Evolutionary conservation across 2,888 invertebrate genomes (phyloP).

Genomic region (Monochamus alternatus): DNA sequence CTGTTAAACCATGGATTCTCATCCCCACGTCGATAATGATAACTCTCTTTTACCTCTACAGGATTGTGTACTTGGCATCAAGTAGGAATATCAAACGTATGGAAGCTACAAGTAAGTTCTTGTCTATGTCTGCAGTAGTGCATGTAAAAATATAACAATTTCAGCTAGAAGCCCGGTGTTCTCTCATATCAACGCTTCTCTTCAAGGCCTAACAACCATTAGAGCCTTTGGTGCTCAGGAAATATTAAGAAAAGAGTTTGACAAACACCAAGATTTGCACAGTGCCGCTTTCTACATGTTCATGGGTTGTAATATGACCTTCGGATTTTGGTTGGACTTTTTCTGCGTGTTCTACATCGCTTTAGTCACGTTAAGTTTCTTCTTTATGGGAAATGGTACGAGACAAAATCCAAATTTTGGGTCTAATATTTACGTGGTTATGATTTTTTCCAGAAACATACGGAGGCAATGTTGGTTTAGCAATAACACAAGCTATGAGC

Average conservation of each 20-base stretch:
- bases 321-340: conserved; percentile 80
- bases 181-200: conserved; percentile 82
- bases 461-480: conserved; percentile 68
- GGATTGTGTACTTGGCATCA: conserved; percentile 81
- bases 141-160: conserved; percentile 42
- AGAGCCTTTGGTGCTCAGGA: conserved; percentile 80
- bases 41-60: conserved; percentile 77
- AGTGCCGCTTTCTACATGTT: conserved; percentile 84
- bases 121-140: not conserved
- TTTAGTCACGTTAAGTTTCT: conserved; percentile 61
- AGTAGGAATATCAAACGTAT: conserved; percentile 83
- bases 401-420: not conserved
- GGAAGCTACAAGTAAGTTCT: conserved; percentile 78
- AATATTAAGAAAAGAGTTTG: conserved; percentile 77
- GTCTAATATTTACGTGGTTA: not conserved
- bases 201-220: conserved; percentile 85
- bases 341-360: conserved; percentile 60
- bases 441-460: conserved; percentile 58
- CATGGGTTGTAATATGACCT: conserved; percentile 77
- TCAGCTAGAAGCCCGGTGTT: conserved; percentile 86
- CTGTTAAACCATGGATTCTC: conserved; percentile 81
- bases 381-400: conserved; percentile 59
- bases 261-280: conserved; percentile 78
- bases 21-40: conserved; percentile 79
- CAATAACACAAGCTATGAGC: conserved; percentile 67